phyloP scores from a whole-genome alignment of 1,140 invertebrate genomes.

The Drosophila melanica region DNA sequence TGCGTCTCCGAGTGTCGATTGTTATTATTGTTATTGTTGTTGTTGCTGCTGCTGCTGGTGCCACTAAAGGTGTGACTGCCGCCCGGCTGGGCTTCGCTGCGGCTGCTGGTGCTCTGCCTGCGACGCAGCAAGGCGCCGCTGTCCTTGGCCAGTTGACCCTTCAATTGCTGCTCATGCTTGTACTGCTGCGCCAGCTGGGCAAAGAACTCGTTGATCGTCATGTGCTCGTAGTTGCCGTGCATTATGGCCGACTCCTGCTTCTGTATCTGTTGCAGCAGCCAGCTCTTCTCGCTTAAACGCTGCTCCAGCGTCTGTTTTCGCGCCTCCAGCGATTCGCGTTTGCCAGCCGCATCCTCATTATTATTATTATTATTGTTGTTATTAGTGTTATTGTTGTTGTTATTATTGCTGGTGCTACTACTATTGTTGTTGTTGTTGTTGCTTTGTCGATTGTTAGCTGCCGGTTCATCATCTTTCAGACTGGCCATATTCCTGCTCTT shows the following conservation, averaged over 20 bases:
- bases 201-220: conserved; percentile 79
- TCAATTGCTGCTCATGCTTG: conserved; percentile 71
- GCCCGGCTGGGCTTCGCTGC: conserved; percentile 48
- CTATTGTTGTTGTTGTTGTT: conserved; percentile 44
- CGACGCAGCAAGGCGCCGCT: conserved; percentile 53
- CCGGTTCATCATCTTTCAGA: conserved; percentile 74
- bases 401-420: conserved; percentile 45
- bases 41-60: conserved; percentile 1
- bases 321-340: conserved; percentile 67
- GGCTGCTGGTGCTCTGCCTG: conserved; percentile 65
- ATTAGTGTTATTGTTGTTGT: conserved; percentile 38
- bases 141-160: conserved; percentile 48
- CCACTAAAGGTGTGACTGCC: conserved; percentile 36
- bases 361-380: conserved; percentile 64
- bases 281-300: conserved; percentile 75
- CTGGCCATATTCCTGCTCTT: conserved; percentile 75
- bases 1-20: conserved; percentile 75
- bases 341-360: conserved; percentile 59
- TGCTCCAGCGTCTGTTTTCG: conserved; percentile 70
- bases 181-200: conserved; percentile 72
- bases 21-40: conserved; percentile 54
- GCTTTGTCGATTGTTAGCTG: conserved; percentile 61
- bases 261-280: conserved; percentile 79
- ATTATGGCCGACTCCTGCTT: conserved; percentile 77
- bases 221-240: conserved; percentile 78